Conservation (phyloP, 2,113 vertebrate genomes). For the Petrocephalus microphthalmus region DNA sequence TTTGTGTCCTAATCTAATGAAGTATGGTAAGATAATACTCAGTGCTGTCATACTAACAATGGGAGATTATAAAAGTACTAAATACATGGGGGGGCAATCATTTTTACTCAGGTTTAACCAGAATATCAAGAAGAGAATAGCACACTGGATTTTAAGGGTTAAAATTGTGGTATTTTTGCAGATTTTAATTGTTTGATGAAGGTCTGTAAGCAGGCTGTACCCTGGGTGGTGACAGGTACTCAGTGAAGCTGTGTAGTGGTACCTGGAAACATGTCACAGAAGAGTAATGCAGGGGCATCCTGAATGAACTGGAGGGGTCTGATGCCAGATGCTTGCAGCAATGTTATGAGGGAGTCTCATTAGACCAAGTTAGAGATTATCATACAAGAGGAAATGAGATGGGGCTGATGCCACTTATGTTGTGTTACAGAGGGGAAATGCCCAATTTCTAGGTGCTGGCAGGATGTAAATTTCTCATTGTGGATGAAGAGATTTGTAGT, state of each 20-base stretch:
- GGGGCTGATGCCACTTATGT: neutral
- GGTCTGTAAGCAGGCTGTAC: neutral
- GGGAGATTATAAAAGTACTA: neutral
- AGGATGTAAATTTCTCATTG: neutral
- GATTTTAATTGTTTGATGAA: neutral
- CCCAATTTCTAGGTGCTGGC: neutral
- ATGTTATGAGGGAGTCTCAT: neutral
- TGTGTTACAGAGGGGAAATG: neutral
- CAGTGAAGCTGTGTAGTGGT: neutral
- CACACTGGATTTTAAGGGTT: neutral
- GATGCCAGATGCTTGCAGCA: neutral
- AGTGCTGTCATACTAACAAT: neutral
- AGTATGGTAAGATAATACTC: neutral
- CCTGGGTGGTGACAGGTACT: neutral
- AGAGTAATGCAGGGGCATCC: neutral
- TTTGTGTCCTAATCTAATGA: neutral
- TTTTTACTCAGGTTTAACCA: neutral
- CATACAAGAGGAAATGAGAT: neutral
- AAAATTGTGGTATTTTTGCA: neutral
- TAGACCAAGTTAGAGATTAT: neutral
- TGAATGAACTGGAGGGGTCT: neutral
- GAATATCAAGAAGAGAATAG: neutral
- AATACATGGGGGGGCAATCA: neutral
- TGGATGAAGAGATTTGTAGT: neutral
- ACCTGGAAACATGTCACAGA: neutral